Percentiles rank a stretch among this genome's conserved stretches.
Conservation (phyloP, 2,888 invertebrate genomes). For the Chamaedrilus cognettii region DNA sequence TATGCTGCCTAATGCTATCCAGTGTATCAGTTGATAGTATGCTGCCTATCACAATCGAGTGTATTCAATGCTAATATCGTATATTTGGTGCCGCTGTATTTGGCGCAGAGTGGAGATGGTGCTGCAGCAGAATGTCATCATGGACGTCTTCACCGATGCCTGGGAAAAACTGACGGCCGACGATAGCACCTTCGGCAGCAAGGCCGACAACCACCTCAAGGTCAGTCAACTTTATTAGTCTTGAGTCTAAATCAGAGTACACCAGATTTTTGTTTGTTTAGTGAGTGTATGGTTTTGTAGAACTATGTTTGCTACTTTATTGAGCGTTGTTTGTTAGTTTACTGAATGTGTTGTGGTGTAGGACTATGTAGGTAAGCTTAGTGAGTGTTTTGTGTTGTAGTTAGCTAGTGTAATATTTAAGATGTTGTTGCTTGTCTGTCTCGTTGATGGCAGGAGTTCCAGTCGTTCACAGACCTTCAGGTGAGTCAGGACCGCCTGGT, state of each 20-base stretch:
- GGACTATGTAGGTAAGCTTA: not conserved
- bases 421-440: no score
- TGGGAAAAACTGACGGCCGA: slow-evolving; percentile 54
- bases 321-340: no score
- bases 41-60: no score
- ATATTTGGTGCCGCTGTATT: not conserved
- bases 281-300: no score
- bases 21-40: no score
- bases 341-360: not conserved
- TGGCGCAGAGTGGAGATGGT: slow-evolving; percentile 56
- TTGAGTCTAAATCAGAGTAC: no score
- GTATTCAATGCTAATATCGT: no score
- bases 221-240: no score
- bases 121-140: slow-evolving; percentile 60
- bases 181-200: slow-evolving; percentile 54
- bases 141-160: slow-evolving; percentile 59
- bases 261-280: no score
- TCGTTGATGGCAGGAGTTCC: slow-evolving; percentile 59
- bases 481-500: slow-evolving; percentile 59
- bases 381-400: slow-evolving; percentile 4
- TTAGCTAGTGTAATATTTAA: no score
- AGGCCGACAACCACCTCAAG: slow-evolving; percentile 59
- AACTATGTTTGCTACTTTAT: no score
- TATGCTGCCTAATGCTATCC: no score
- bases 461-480: slow-evolving; percentile 60